Conservation (phyloP, 2,888 invertebrate species). For the Neocrepidodera transversa region DNA sequence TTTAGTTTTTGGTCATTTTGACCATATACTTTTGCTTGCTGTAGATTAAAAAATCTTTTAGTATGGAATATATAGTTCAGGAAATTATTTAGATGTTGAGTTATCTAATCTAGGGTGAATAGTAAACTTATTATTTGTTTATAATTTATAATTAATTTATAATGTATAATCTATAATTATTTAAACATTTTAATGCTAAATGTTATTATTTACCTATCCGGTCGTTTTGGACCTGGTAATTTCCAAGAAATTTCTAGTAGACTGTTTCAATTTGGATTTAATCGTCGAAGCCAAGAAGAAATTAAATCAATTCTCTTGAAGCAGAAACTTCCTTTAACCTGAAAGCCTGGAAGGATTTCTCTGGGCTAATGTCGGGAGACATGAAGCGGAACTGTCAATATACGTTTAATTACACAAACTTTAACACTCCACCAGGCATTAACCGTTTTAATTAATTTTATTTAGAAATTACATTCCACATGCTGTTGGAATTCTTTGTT, state of each 20-base stretch:
- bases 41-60: too few species aligned
- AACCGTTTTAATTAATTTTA: constrained; percentile 47
- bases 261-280: constrained; percentile 16
- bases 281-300: constrained; percentile 9
- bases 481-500: constrained; percentile 36
- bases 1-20: too few species aligned
- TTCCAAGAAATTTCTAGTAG: not conserved
- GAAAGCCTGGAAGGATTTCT: constrained; percentile 12
- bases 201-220: too few species aligned
- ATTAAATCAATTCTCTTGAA: constrained; percentile 24
- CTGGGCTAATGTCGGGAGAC: constrained; percentile 23
- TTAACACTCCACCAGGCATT: constrained; percentile 41
- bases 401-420: constrained; percentile 52
- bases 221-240: too few species aligned
- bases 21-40: too few species aligned
- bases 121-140: too few species aligned
- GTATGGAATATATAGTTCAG: too few species aligned
- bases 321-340: constrained; percentile 7
- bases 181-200: too few species aligned
- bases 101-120: too few species aligned
- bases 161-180: too few species aligned
- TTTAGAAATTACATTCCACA: constrained; percentile 36
- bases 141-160: too few species aligned
- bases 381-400: constrained; percentile 52
- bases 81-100: too few species aligned